Conservation (phyloP, 37 sponge, comb jelly and placozoan species). For the Corticium candelabrum region DNA sequence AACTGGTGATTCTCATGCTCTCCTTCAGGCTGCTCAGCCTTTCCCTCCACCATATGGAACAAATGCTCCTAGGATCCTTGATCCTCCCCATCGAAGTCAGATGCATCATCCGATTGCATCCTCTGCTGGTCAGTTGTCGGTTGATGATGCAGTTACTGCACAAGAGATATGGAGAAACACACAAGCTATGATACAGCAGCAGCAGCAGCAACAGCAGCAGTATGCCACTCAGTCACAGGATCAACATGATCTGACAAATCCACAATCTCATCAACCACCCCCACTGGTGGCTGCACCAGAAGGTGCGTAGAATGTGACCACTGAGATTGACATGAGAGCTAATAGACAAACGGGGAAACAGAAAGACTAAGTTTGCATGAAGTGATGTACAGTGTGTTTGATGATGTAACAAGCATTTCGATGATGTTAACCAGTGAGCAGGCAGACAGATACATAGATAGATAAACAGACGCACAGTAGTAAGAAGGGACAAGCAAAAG, state of each 20-base stretch:
- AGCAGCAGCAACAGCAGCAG: constrained; percentile 33
- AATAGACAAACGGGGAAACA: too few relatives aligned
- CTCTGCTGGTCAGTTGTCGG: background rate
- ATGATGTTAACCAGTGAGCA: too few relatives aligned
- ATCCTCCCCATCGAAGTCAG: background rate
- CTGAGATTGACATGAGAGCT: too few relatives aligned
- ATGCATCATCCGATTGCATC: background rate
- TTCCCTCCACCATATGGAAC: background rate
- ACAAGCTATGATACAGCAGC: constrained; percentile 32
- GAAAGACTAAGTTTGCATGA: too few relatives aligned
- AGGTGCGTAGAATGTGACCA: too few relatives aligned
- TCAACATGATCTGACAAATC: background rate
- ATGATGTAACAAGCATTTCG: too few relatives aligned
- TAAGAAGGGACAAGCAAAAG: too few relatives aligned
- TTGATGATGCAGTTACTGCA: constrained; percentile 30
- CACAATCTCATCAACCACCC: background rate
- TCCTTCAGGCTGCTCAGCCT: background rate
- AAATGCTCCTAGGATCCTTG: background rate
- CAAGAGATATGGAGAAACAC: constrained; percentile 26
- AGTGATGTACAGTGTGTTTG: too few relatives aligned
- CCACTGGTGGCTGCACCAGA: too few relatives aligned
- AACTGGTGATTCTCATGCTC: background rate
- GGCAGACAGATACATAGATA: too few relatives aligned
- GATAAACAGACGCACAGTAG: too few relatives aligned
- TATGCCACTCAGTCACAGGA: background rate